Evolutionary conservation across 1,140 invertebrate species (phyloP), one percentile per base, ranked within the genome.

Genomic region (Hyles euphorbiae): DNA sequence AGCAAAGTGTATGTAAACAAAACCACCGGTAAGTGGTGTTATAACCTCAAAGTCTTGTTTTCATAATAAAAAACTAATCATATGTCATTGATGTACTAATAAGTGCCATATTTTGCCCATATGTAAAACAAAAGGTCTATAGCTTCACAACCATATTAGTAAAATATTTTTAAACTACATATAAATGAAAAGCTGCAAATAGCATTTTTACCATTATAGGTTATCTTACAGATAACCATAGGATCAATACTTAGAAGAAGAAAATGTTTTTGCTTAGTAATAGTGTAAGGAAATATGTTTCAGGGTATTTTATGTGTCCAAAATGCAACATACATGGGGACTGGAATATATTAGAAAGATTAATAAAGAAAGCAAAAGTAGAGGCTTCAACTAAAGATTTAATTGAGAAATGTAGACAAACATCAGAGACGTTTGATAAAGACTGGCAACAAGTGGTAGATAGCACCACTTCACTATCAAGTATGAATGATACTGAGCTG

Each of bases 291-390:
- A 48, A 40, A 40, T 12, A 53, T 6, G 48, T 56, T 48, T 47
- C 66, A 94, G 93, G 93, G 49, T 91, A 90, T 64, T 94, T 94
- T 68, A 68, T 92, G 44, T 94, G 94, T 74, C 89, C 92, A 34
- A 90, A 81, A 57, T 94, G 93, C 68, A 91, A 91, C 73, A 68
- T 84, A 48, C 86, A 87, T 68, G 92, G 92, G 11, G 79, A 91
- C 12, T 93, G 92, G 92, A 83, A 83, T 66, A 76, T 87, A 48
- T 72, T 93, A 11, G 88, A 91, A 63, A 83, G 88, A 61, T 69
- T 90, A 57, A 73, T 93, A 10, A 81, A 74, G 44, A 78, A 87
- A 56, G 72, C 78, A 58, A 91, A 89, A 71, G 57, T 88, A 40
- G 79, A 78, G 60, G 74, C 77, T 44, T 60, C 65, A 34, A 60